Conservation (phyloP, 2,888 invertebrate species). For the Mesorhabditis sp. region DNA sequence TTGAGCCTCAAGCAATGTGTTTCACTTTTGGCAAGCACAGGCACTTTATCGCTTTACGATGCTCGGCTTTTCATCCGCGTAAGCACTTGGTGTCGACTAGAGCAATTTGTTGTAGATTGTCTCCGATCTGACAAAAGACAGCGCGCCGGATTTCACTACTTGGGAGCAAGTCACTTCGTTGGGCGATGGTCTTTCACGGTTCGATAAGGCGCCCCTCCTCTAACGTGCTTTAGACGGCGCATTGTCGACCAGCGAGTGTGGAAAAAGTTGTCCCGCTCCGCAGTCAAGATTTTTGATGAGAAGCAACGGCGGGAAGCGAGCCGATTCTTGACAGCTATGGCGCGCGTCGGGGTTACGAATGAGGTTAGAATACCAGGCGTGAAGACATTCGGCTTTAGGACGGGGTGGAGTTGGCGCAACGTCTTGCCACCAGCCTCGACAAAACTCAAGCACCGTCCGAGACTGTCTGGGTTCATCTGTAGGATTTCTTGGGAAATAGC, state of each 20-base stretch:
- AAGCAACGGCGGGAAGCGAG: conserved; percentile 10
- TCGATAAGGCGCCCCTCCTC: background rate
- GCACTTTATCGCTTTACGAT: background rate
- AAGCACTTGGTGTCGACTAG: background rate
- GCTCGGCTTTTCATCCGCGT: background rate
- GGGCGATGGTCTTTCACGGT: background rate
- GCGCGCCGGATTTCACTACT: background rate
- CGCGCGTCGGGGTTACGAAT: conserved; percentile 12
- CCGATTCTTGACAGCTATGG: conserved; percentile 16
- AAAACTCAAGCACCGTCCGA: background rate
- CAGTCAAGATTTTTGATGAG: conserved; percentile 15
- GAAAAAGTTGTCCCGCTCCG: conserved; percentile 17
- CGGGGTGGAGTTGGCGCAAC: background rate
- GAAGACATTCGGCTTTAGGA: background rate
- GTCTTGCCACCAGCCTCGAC: background rate
- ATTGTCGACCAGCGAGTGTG: conserved; percentile 18
- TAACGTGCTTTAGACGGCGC: conserved; percentile 11
- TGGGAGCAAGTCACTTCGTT: conserved; percentile 7
- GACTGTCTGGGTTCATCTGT: background rate
- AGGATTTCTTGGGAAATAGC: background rate
- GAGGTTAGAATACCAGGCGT: too few relatives aligned
- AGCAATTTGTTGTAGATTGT: background rate
- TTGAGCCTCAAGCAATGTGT: background rate
- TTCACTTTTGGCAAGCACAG: background rate
- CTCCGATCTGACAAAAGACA: background rate